Conservation (phyloP, 2,113 vertebrate genomes). For the Lates calcarifer region DNA sequence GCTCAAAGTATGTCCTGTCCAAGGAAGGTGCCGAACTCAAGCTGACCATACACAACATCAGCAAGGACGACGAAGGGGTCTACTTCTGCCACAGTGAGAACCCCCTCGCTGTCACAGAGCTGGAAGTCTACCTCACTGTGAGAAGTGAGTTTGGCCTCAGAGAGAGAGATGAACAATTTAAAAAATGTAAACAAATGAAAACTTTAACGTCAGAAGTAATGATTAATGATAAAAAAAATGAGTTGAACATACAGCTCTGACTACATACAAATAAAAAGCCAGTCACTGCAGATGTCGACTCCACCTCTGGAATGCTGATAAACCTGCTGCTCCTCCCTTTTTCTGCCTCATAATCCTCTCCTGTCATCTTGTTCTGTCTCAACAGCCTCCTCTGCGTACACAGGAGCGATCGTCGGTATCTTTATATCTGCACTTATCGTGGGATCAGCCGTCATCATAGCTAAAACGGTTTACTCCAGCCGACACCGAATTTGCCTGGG, state of each 20-base stretch:
- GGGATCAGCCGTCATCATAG: conserved; percentile 63
- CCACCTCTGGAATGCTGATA: conserved; percentile 62
- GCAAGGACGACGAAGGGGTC: conserved; percentile 85
- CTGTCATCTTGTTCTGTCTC: conserved; percentile 14
- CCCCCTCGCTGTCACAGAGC: conserved; percentile 78
- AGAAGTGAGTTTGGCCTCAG: conserved; percentile 84
- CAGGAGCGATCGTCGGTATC: conserved; percentile 78
- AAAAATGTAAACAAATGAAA: not conserved
- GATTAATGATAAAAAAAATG: not conserved
- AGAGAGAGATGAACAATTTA: too few species aligned
- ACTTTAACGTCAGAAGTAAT: not conserved
- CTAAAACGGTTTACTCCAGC: conserved; percentile 71
- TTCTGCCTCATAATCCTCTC: not conserved
- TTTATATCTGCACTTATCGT: conserved; percentile 80
- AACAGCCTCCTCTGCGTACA: conserved; percentile 69
- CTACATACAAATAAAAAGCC: not conserved
- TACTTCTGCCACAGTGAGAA: conserved; percentile 94
- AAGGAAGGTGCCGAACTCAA: conserved; percentile 73
- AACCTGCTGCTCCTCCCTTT: conserved; percentile 59
- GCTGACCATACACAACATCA: conserved; percentile 90
- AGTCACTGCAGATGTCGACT: conserved; percentile 20
- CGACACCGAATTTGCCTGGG: conserved; percentile 82
- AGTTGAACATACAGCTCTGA: not conserved
- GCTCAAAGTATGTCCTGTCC: conserved; percentile 81
- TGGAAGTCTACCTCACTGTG: conserved; percentile 90